These are phyloP conservation scores for Diadromus collaris DNA, from an alignment of 2,888 invertebrate genomes.

Conservation along the genomic window DNA sequence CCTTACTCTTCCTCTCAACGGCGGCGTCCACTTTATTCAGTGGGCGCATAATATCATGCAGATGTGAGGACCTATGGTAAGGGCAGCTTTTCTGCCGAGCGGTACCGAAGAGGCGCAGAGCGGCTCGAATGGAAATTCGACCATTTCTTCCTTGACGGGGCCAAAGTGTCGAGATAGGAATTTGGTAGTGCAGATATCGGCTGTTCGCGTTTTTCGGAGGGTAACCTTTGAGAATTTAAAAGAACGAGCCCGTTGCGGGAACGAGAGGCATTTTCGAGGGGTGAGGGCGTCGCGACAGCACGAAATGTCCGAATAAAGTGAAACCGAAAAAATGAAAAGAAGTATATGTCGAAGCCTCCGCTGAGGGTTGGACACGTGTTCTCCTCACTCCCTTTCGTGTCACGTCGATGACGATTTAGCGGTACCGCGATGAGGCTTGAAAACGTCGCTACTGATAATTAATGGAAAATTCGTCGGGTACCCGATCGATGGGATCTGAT, in stretches of 20 bases:
- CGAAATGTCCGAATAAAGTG: constrained; percentile 55
- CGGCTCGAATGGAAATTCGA: constrained; percentile 69
- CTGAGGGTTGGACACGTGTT: not conserved
- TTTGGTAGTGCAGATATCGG: constrained; percentile 60
- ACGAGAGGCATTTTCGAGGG: not conserved
- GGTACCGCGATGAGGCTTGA: constrained; percentile 22
- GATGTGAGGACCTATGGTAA: constrained; percentile 60
- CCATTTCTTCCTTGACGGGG: constrained; percentile 58
- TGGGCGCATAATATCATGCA: constrained; percentile 72
- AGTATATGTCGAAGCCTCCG: not conserved
- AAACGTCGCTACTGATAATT: constrained; percentile 65
- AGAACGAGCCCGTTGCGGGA: not conserved
- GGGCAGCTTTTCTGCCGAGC: constrained; percentile 50
- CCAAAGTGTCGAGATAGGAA: constrained; percentile 68
- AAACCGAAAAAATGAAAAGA: constrained; percentile 44
- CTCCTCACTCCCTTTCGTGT: not conserved
- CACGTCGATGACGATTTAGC: constrained; percentile 32
- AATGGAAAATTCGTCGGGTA: constrained; percentile 65
- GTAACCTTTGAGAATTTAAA: not conserved
- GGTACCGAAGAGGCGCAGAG: constrained; percentile 9
- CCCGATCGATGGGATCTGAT: constrained; percentile 65
- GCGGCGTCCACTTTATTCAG: constrained; percentile 65
- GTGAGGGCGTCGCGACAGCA: constrained; percentile 43
- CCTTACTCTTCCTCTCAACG: constrained; percentile 36
- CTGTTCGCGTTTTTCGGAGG: constrained; percentile 42